A percentile compares a stretch with the other conserved stretches of the same genome.
Evolutionary conservation across 2,888 invertebrate species (phyloP).

Genomic region (Pseudolycoriella hygida): DNA sequence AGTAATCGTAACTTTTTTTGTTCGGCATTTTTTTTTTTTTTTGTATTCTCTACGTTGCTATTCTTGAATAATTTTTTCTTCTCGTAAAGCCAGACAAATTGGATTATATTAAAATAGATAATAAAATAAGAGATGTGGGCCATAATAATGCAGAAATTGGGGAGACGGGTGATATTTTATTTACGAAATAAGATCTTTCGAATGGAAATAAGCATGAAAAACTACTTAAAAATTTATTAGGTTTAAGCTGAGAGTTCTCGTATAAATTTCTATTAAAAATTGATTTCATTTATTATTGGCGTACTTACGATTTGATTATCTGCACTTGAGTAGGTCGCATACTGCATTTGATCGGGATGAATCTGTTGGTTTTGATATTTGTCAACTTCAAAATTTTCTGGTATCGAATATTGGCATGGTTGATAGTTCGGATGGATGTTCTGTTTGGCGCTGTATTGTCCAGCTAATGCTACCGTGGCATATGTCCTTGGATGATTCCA

Average conservation of each 20-base stretch:
- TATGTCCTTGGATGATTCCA: not conserved
- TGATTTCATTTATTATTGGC: no score
- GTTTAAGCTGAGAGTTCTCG: no score
- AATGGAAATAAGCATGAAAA: no score
- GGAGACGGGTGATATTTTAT: no score
- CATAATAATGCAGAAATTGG: no score
- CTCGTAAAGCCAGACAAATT: not conserved
- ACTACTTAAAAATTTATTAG: no score
- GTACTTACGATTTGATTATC: not conserved
- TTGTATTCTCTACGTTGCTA: not conserved
- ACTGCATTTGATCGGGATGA: not conserved
- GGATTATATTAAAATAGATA: not conserved
- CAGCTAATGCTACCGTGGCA: not conserved
- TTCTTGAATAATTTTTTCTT: not conserved
- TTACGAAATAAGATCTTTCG: no score
- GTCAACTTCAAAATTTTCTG: not conserved
- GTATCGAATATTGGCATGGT: not conserved
- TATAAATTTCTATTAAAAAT: not conserved
- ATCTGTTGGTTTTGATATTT: not conserved
- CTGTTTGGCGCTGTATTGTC: not conserved
- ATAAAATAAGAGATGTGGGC: not conserved
- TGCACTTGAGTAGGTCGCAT: not conserved
- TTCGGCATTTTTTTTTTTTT: not conserved
- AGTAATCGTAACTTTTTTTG: conserved; percentile 1
- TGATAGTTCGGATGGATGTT: not conserved